Evolutionary conservation across 2,888 invertebrate species (phyloP).

Genomic region (Polydrusus tereticollis): DNA sequence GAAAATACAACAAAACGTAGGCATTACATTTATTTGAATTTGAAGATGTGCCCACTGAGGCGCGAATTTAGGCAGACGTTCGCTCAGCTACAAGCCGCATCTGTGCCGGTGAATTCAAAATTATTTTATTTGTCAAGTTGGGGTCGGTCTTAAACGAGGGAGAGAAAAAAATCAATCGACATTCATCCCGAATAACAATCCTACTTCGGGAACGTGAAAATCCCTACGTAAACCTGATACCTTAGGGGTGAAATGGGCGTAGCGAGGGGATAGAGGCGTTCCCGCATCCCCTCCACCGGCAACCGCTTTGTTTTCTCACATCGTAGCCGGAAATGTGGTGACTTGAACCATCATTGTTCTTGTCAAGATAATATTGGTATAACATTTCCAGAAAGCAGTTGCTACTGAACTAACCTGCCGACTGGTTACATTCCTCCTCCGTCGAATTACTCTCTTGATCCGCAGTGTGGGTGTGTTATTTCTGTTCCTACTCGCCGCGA

Average conservation of each 20-base stretch:
- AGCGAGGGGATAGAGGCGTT: conserved; percentile 65
- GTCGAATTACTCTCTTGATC: conserved; percentile 15
- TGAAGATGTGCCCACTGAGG: conserved; percentile 19
- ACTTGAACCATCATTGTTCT: conserved; percentile 69
- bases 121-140: conserved; percentile 50
- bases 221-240: conserved; percentile 63
- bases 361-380: conserved; percentile 69
- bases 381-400: conserved; percentile 64
- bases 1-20: conserved; percentile 23
- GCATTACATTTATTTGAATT: conserved; percentile 37
- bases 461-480: conserved; percentile 42
- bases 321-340: conserved; percentile 68
- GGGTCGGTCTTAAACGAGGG: conserved; percentile 41
- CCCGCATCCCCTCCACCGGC: conserved; percentile 59
- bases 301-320: conserved; percentile 67
- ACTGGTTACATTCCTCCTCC: conserved; percentile 45
- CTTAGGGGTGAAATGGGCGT: conserved; percentile 62
- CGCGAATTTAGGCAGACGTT: conserved; percentile 32
- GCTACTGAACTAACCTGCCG: conserved; percentile 55
- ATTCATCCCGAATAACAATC: conserved; percentile 58
- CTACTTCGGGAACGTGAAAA: conserved; percentile 61
- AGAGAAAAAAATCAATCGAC: conserved; percentile 59
- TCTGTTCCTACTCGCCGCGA: conserved; percentile 21
- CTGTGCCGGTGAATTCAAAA: conserved; percentile 45
- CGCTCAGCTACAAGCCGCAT: conserved; percentile 49